Base-by-base conservation (phyloP, 2,113 vertebrate genomes). In the Marmota monax region DNA sequence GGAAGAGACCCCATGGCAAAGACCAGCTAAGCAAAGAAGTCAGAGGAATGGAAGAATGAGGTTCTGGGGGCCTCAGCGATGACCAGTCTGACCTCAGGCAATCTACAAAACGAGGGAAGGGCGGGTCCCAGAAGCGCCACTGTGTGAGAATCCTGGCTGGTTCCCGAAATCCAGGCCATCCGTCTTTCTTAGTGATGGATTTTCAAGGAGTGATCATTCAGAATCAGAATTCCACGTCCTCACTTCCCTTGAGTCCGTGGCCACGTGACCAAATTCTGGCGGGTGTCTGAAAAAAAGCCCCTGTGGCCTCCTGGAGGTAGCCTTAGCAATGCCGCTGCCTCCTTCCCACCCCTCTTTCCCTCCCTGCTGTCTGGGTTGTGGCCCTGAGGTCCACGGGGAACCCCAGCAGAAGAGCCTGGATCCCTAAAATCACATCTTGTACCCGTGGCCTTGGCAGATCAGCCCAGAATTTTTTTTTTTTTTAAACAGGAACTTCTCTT, bases 221-320 rank as follows among this genome's bases (percentile, higher is more conserved):
- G 14, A 39, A 23, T 56, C 37, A 72, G 86, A 37, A 74, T 8
- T 23, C 32, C 39, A 7, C 2, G 14, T 29, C 42, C 42, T 34
- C 8, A 29, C 39, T 77, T 51, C 48, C 80, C 42, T 14, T 10
- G 8, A 37, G 72, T 58, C 84, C 27, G 51, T 34, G 86, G 56
- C 16, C 77, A 13, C 32, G n/a, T 83, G 87, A 37, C 90, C 72
- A 63, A 8, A 10, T 39, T 74, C 65, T 10, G 48, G 63, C 61
- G 2, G 25, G 56, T 20, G 2, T 8, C 2, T 17, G 34, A 11
- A 42, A 73, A 1, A 27, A 39, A 16, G 58, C 27, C 45, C 48
- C 1, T 0, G 4, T 7, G 65, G 61, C 1, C 11, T 9, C 45
- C 74, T 3, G 1, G 45, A 22, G 4, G 1, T 17, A n/a, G 56